A percentile compares a stretch with the other conserved stretches of the same genome.
Conservation (phyloP, 1,140 invertebrate genomes). For the Nebria ingens region DNA sequence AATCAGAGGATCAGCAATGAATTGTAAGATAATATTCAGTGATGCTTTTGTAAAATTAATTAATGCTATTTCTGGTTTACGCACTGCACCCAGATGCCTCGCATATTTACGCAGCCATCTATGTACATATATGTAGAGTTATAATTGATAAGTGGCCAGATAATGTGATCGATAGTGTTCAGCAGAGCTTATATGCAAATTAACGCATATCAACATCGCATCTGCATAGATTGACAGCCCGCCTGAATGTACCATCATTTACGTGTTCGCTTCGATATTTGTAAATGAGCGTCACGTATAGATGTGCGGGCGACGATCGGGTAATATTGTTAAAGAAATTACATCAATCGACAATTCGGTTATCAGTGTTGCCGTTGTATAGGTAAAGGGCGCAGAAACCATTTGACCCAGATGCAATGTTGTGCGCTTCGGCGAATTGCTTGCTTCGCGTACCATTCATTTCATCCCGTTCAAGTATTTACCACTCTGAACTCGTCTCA, state of each 20-base stretch:
- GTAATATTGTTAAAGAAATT: not conserved
- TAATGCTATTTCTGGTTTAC: too few species aligned
- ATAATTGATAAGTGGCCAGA: not conserved
- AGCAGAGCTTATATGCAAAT: not conserved
- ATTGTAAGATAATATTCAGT: too few species aligned
- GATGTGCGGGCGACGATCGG: too few species aligned
- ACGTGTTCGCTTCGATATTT: not conserved
- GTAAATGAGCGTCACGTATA: not conserved
- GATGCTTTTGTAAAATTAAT: too few species aligned
- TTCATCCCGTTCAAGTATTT: not conserved
- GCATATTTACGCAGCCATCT: too few species aligned
- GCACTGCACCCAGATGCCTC: too few species aligned
- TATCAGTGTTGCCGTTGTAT: too few species aligned
- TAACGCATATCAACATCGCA: not conserved
- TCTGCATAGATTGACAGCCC: not conserved
- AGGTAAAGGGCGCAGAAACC: not conserved
- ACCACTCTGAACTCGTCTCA: too few species aligned
- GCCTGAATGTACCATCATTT: not conserved
- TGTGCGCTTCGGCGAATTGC: not conserved
- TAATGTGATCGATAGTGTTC: not conserved
- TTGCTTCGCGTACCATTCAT: not conserved
- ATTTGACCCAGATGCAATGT: not conserved
- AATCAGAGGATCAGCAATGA: too few species aligned
- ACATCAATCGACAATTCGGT: not conserved
- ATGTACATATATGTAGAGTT: not conserved